These are phyloP conservation scores for Clamator glandarius DNA, from an alignment of 2,797 vertebrate genomes.

Conservation along the genomic window DNA sequence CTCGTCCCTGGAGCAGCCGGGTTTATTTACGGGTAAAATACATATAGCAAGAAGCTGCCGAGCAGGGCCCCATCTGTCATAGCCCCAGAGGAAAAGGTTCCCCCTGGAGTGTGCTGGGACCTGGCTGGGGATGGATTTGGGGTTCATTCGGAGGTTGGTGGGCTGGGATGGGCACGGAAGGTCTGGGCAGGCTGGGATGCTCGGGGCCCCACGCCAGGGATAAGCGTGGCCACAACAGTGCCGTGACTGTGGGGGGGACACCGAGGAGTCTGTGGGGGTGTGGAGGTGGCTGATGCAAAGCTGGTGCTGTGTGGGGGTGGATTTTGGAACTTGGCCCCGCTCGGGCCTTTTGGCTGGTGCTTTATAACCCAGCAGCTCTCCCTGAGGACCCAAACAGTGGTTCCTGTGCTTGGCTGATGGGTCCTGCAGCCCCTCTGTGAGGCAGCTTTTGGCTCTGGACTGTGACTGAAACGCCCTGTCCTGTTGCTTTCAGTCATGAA, in stretches of 20 bases:
- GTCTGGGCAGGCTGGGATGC: background rate
- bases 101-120: accelerated
- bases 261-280: accelerated
- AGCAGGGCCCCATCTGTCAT: accelerated
- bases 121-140: background rate
- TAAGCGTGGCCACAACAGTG: accelerated
- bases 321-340: background rate
- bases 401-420: background rate
- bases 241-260: background rate
- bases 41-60: background rate
- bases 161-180: background rate
- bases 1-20: accelerated
- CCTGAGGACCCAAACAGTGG: background rate
- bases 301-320: background rate
- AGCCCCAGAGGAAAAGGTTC: background rate
- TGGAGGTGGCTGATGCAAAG: background rate
- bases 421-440: background rate
- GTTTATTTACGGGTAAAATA: background rate
- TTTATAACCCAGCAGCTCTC: background rate
- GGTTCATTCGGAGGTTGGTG: background rate
- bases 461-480: accelerated
- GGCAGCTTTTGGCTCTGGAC: background rate
- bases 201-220: background rate
- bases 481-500: accelerated
- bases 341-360: background rate